phyloP scores from a whole-genome alignment of 2,797 vertebrate genomes.

The Erethizon dorsatum region DNA sequence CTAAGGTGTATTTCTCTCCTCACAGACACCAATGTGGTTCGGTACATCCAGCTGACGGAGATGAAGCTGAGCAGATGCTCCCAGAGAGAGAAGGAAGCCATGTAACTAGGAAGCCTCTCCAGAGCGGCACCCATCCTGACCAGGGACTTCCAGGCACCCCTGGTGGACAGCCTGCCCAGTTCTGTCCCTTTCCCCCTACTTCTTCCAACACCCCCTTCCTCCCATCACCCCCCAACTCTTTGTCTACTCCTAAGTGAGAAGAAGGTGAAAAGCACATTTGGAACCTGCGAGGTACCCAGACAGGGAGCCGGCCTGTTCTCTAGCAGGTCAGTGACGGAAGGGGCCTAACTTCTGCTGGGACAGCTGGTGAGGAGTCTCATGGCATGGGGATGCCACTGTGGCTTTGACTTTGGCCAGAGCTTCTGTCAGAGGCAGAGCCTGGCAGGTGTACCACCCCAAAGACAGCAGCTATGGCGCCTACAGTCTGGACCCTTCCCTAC shows the following conservation, averaged over 20 bases:
- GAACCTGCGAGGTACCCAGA: conserved; percentile 78
- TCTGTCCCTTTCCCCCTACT: conserved; percentile 77
- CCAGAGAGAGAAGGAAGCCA: conserved; percentile 96
- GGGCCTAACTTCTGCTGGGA: not conserved
- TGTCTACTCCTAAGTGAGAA: conserved; percentile 80
- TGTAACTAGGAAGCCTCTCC: conserved; percentile 89
- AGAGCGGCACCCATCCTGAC: conserved; percentile 79
- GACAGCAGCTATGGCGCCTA: conserved; percentile 40
- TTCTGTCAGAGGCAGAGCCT: not conserved
- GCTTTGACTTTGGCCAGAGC: conserved; percentile 17
- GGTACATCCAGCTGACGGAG: conserved; percentile 99
- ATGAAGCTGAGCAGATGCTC: conserved; percentile 98
- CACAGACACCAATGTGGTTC: conserved; percentile 98
- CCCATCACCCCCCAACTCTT: conserved; percentile 75
- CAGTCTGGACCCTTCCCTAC: conserved; percentile 70
- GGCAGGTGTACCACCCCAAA: not conserved
- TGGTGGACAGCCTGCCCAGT: conserved; percentile 62
- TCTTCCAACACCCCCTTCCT: conserved; percentile 81
- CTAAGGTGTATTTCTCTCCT: conserved; percentile 81
- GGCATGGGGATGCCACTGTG: not conserved
- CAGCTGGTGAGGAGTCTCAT: conserved; percentile 78
- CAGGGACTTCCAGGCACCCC: conserved; percentile 77
- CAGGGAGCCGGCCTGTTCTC: conserved; percentile 72
- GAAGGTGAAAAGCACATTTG: conserved; percentile 66
- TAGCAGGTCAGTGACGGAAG: not conserved